Conservation (phyloP, 2,797 vertebrate species). For the Phataginus tricuspis region DNA sequence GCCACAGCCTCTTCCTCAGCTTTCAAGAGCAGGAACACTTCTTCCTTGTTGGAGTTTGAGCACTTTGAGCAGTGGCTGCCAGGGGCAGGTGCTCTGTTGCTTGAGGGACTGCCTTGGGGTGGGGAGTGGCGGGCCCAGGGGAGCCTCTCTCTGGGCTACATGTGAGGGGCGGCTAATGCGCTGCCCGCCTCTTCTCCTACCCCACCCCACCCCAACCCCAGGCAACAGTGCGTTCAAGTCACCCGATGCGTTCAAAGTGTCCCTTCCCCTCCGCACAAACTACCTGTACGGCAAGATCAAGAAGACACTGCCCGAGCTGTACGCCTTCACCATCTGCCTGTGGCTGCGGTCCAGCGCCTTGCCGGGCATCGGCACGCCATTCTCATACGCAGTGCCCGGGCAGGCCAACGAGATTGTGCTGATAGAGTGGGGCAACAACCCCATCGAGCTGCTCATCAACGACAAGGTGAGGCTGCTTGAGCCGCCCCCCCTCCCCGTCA, state of each 20-base stretch:
- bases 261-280: conserved; percentile 96
- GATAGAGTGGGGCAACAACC: conserved; percentile 99
- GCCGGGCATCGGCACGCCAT: conserved; percentile 96
- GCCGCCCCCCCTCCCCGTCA: fast-evolving
- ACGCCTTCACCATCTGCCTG: conserved; percentile 97
- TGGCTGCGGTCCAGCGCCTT: conserved; percentile 97
- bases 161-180: fast-evolving
- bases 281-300: conserved; percentile 97
- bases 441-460: conserved; percentile 97
- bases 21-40: neutral
- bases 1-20: neutral
- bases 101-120: no score
- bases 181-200: neutral
- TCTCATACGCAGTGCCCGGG: conserved; percentile 96
- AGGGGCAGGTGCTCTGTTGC: fast-evolving
- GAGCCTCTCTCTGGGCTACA: fast-evolving
- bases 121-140: no score
- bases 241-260: conserved; percentile 97
- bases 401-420: conserved; percentile 99
- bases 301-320: conserved; percentile 97
- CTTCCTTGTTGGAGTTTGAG: neutral
- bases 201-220: conserved; percentile 72
- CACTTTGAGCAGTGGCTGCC: neutral
- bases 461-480: conserved; percentile 91
- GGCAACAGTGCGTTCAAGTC: conserved; percentile 97